Evolutionary conservation across 2,888 invertebrate genomes (phyloP).

Genomic region (Meganola albula): DNA sequence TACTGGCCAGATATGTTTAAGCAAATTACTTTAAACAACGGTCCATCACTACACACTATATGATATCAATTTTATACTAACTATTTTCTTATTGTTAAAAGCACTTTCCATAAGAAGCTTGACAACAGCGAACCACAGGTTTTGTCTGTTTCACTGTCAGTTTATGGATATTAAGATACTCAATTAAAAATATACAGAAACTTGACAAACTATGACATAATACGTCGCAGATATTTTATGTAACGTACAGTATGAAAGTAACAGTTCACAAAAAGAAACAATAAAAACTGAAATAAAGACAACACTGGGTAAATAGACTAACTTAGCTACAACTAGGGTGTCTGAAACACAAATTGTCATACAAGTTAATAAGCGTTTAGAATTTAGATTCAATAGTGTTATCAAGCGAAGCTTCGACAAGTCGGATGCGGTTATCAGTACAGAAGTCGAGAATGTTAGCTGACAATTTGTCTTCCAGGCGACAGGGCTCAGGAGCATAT

Average conservation of each 20-base stretch:
- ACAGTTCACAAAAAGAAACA: slow-evolving; percentile 31
- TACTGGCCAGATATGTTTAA: slow-evolving; percentile 42
- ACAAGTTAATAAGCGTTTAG: slow-evolving; percentile 69
- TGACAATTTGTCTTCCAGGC: slow-evolving; percentile 78
- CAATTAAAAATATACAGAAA: slow-evolving; percentile 11
- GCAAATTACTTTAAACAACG: slow-evolving; percentile 49
- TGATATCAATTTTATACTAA: slow-evolving; percentile 19
- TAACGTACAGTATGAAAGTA: slow-evolving; percentile 25
- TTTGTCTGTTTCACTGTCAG: slow-evolving; percentile 18
- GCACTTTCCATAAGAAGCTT: slow-evolving; percentile 27
- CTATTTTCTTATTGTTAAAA: slow-evolving; percentile 13
- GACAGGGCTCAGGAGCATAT: slow-evolving; percentile 72
- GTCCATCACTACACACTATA: slow-evolving; percentile 32
- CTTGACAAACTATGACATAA: slow-evolving; percentile 14
- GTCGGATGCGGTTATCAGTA: slow-evolving; percentile 74
- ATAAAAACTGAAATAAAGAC: slow-evolving; percentile 38
- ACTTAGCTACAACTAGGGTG: slow-evolving; percentile 64
- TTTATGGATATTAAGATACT: slow-evolving; percentile 19
- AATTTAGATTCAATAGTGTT: slow-evolving; percentile 60
- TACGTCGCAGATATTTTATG: slow-evolving; percentile 17
- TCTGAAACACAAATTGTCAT: slow-evolving; percentile 77
- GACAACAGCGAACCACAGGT: slow-evolving; percentile 29
- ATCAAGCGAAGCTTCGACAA: slow-evolving; percentile 73
- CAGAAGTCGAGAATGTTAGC: slow-evolving; percentile 73
- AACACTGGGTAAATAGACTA: slow-evolving; percentile 59